Base-by-base conservation (phyloP, 2,797 vertebrate species). In the Vespertilio murinus region DNA sequence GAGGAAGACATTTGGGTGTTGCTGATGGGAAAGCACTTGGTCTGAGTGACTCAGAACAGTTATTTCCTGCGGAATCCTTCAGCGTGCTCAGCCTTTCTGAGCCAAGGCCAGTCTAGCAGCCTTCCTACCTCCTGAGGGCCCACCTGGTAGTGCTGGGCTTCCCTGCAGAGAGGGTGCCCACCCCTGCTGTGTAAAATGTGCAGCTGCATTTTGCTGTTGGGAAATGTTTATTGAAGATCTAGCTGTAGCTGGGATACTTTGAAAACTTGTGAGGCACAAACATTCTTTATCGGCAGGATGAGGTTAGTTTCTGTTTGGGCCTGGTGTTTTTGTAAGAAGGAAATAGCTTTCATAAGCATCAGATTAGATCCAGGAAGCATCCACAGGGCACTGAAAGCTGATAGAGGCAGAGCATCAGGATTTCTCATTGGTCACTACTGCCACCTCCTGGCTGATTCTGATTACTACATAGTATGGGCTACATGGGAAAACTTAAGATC, bases 361-460 rank as follows among this genome's bases (percentile, higher is more conserved):
- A 73, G 95, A 93, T 95, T 95, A 98, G 93, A 79, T 93, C 92
- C 94, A 74, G 95, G 92, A 97, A 96, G 71, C 14, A 28, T 13
- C 85, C 40, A 1, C 49, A 1, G 82, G 28, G 33, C 40, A 45
- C 22, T 9, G 91, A 71, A 73, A 25, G 40, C 75, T 17, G 33
- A 54, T 0, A 13, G 30, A 0, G 23, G 1, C 1, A 0, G 22
- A 52, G 56, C 23, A 0, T 38, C 20, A 4, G 42, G 75, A 65
- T 23, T 96, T 97, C 64, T 74, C 61, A 0, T 95, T 89, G 97
- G 89, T 92, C 83, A 90, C 93, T 69, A 97, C 95, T 96, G 98
- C 98, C 98, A 98, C 73, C 98, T 98, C 13, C 97, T 96, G 98
- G 97, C 33, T 0, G 2, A 35, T 2, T 0, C 35, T 74, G 47